phyloP scores from a whole-genome alignment of 2,797 vertebrate genomes.

The Dipus sagitta region DNA sequence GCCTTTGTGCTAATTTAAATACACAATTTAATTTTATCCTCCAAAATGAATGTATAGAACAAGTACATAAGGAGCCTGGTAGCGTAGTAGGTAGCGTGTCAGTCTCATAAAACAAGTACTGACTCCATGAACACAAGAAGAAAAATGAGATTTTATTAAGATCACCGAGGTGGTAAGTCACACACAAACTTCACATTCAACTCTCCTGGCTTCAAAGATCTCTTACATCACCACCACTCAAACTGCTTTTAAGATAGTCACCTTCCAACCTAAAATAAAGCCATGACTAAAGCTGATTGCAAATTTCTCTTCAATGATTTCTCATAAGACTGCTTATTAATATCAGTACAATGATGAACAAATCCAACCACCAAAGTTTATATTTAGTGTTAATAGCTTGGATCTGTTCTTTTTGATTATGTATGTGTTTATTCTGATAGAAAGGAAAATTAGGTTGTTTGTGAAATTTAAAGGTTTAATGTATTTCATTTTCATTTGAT shows the following conservation, averaged over 20 bases:
- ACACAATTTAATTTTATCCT: neutral
- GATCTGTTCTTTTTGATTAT: neutral
- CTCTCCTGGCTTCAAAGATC: neutral
- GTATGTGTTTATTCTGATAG: slow-evolving; percentile 15
- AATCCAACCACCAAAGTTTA: neutral
- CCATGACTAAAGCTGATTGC: neutral
- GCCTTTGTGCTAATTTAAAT: neutral
- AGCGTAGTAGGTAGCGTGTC: too few species aligned
- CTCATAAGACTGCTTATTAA: neutral
- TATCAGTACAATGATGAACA: neutral
- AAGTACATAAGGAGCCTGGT: neutral
- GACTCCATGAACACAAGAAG: slow-evolving; percentile 6
- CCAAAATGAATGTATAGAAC: neutral
- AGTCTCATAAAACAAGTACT: neutral
- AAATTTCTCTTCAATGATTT: neutral
- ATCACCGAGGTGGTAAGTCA: neutral
- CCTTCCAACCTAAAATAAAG: neutral
- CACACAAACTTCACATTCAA: neutral
- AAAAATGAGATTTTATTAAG: neutral
- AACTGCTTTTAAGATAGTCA: neutral
- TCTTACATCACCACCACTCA: neutral
- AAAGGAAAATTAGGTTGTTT: neutral
- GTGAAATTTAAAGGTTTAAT: slow-evolving; percentile 24
- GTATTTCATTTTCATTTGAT: neutral
- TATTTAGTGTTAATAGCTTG: neutral